Percentiles rank a stretch among this genome's conserved stretches.
These are phyloP conservation scores for Pollenia labialis DNA, from an alignment of 2,888 invertebrate genomes.

Conservation along the genomic window DNA sequence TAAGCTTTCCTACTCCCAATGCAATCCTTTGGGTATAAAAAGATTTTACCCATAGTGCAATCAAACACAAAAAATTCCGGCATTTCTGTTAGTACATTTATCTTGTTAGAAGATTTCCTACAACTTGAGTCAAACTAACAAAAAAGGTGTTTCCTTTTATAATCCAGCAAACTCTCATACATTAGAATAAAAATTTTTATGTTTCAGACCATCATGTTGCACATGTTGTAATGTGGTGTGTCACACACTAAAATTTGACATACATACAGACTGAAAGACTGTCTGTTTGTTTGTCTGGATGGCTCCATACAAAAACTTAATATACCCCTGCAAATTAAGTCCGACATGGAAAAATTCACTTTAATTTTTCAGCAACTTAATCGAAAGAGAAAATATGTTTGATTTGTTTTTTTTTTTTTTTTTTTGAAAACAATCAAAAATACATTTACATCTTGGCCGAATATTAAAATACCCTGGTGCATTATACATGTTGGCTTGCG, in stretches of 20 bases:
- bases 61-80: background rate
- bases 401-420: background rate
- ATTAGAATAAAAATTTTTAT: slow-evolving; percentile 42
- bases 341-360: slow-evolving; percentile 37
- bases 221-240: slow-evolving; percentile 53
- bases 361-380: slow-evolving; percentile 21
- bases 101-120: slow-evolving; percentile 22
- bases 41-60: slow-evolving; percentile 20
- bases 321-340: slow-evolving; percentile 42
- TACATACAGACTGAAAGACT: slow-evolving; percentile 19
- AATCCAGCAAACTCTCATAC: slow-evolving; percentile 27
- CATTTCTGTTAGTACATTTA: background rate
- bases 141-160: slow-evolving; percentile 48
- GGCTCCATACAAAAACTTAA: slow-evolving; percentile 12
- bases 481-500: background rate
- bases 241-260: slow-evolving; percentile 49
- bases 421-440: slow-evolving; percentile 31
- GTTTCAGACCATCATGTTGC: slow-evolving; percentile 40
- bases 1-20: too few species aligned
- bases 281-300: background rate
- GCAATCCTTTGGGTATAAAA: background rate
- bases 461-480: slow-evolving; percentile 38
- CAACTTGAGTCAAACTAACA: slow-evolving; percentile 15
- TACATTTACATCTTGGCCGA: slow-evolving; percentile 29
- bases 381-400: slow-evolving; percentile 38